These are phyloP conservation scores for Euleptes europaea DNA, from an alignment of 2,113 vertebrate genomes.

Conservation along the genomic window DNA sequence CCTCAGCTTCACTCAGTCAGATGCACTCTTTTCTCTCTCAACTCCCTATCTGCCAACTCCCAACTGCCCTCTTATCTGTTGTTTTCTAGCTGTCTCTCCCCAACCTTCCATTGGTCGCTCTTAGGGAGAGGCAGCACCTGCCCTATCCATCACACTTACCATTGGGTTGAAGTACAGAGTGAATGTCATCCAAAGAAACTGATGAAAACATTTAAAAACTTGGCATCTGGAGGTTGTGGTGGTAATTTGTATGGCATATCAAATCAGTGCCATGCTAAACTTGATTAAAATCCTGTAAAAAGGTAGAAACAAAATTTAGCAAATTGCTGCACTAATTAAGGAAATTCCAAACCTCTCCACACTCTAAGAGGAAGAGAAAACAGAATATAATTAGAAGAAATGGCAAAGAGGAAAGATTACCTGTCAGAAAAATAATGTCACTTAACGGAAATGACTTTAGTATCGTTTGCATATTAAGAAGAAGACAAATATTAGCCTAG, in stretches of 20 bases:
- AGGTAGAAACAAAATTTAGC: constrained; percentile 63
- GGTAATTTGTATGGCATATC: constrained; percentile 60
- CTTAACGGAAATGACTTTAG: constrained; percentile 19
- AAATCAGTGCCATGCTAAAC: constrained; percentile 61
- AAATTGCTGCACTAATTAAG: constrained; percentile 64
- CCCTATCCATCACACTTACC: background rate
- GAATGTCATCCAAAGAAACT: constrained; percentile 41
- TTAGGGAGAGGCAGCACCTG: too few species aligned
- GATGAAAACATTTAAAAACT: constrained; percentile 48
- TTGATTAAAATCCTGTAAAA: constrained; percentile 63
- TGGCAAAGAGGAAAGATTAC: constrained; percentile 6
- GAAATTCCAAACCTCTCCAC: constrained; percentile 50
- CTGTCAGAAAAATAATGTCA: constrained; percentile 29
- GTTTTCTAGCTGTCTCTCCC: too few species aligned
- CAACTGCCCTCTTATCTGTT: too few species aligned
- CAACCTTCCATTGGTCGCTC: too few species aligned
- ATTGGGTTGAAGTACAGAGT: constrained; percentile 35
- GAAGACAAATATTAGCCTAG: constrained; percentile 47
- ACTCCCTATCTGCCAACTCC: too few species aligned
- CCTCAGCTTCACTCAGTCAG: too few species aligned
- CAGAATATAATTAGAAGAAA: constrained; percentile 20
- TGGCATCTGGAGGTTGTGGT: constrained; percentile 52
- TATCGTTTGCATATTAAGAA: constrained; percentile 33
- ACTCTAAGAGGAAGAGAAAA: constrained; percentile 42
- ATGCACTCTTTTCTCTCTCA: too few species aligned